Conservation (phyloP, 2,113 vertebrate species). For the Genyomyrus donnyi region DNA sequence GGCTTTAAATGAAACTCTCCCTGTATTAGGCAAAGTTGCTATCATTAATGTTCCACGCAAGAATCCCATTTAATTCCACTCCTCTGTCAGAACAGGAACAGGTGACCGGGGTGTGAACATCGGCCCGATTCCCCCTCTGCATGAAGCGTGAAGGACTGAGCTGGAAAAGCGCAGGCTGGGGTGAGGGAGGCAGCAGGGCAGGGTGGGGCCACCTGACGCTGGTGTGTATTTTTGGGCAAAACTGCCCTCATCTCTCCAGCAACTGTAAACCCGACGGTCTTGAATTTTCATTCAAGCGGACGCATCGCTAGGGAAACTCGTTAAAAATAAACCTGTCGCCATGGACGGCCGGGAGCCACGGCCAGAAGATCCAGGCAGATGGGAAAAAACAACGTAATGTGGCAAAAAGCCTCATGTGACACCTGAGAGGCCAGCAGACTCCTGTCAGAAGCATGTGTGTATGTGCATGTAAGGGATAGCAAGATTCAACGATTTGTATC, state of each 20-base stretch:
- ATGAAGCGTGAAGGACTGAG: background rate
- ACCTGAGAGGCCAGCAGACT: background rate
- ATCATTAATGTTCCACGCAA: background rate
- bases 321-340: slow-evolving; percentile 1
- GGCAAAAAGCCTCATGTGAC: background rate
- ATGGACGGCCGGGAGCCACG: background rate
- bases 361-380: background rate
- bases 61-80: background rate
- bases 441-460: background rate
- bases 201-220: background rate
- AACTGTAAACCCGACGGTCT: background rate
- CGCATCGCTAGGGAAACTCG: background rate
- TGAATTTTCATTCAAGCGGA: slow-evolving; percentile 2
- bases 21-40: background rate
- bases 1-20: background rate
- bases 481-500: background rate
- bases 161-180: background rate
- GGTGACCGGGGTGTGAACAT: background rate
- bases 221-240: background rate
- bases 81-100: background rate
- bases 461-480: background rate
- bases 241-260: background rate
- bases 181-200: background rate
- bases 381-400: background rate
- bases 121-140: background rate